Evolutionary conservation across 2,888 invertebrate genomes (phyloP).

Genomic region (Allacma fusca): DNA sequence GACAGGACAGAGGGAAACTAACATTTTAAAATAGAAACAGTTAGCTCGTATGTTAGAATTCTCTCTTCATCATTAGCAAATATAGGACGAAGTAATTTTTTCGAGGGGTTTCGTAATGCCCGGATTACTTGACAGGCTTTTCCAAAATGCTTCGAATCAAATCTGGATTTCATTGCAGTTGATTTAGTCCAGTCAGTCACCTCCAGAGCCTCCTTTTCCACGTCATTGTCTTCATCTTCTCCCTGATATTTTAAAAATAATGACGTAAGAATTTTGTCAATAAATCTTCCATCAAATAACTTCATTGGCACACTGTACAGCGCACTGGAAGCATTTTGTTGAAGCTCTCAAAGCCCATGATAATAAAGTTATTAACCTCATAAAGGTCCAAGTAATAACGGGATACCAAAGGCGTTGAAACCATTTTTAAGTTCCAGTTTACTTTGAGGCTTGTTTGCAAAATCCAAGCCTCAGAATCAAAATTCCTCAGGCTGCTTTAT

Average conservation of each 20-base stretch:
- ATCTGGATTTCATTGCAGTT: conserved; percentile 47
- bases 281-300: too few species aligned
- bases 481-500: too few species aligned
- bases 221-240: conserved; percentile 11
- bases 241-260: not conserved
- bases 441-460: too few species aligned
- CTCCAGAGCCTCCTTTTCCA: conserved; percentile 9
- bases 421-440: too few species aligned
- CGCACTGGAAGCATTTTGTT: too few species aligned
- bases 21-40: conserved; percentile 54
- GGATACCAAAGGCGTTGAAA: not conserved
- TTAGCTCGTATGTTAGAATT: conserved; percentile 56
- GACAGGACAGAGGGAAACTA: not conserved
- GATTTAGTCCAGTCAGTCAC: conserved; percentile 32
- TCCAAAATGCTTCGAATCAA: conserved; percentile 49
- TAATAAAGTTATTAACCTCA: not conserved
- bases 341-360: not conserved
- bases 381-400: conserved; percentile 27
- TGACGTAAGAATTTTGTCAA: not conserved
- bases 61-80: conserved; percentile 56
- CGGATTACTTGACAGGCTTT: conserved; percentile 57
- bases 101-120: conserved; percentile 48
- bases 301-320: too few species aligned
- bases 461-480: too few species aligned
- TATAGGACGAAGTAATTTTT: conserved; percentile 47